Conservation (phyloP, 2,113 vertebrate species). For the Tetrax tetrax region DNA sequence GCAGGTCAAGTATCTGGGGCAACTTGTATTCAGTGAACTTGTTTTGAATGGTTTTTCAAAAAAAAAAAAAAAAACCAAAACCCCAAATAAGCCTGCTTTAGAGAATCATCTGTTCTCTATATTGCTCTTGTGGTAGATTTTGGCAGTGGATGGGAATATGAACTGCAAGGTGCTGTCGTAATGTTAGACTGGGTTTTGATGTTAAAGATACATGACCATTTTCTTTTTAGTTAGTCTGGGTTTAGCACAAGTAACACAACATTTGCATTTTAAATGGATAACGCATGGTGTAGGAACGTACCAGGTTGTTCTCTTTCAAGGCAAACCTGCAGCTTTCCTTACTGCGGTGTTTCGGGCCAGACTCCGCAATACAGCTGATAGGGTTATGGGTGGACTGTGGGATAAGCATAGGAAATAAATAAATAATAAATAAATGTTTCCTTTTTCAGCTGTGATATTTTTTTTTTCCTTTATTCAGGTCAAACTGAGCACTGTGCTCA, state of each 20-base stretch:
- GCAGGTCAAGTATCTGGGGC: neutral
- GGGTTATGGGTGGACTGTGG: neutral
- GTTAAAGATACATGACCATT: fast-evolving
- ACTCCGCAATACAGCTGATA: neutral
- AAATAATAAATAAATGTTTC: neutral
- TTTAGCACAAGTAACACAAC: neutral
- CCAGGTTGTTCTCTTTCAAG: neutral
- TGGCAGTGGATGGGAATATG: neutral
- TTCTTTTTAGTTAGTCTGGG: neutral
- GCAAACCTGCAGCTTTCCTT: neutral
- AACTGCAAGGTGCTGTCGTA: neutral
- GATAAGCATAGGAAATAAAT: neutral
- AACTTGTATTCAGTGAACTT: neutral
- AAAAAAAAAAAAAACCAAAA: neutral
- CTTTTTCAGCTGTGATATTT: neutral
- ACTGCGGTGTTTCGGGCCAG: neutral
- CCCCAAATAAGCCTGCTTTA: neutral
- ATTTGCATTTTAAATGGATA: neutral
- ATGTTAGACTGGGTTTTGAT: neutral
- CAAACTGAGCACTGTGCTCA: neutral
- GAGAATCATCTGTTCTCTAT: neutral
- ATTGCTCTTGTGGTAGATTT: neutral
- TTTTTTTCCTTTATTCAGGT: neutral
- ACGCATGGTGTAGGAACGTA: neutral
- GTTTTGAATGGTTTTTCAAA: neutral